Conservation (phyloP, 2,888 invertebrate species). For the Drosophila kuntzei region DNA sequence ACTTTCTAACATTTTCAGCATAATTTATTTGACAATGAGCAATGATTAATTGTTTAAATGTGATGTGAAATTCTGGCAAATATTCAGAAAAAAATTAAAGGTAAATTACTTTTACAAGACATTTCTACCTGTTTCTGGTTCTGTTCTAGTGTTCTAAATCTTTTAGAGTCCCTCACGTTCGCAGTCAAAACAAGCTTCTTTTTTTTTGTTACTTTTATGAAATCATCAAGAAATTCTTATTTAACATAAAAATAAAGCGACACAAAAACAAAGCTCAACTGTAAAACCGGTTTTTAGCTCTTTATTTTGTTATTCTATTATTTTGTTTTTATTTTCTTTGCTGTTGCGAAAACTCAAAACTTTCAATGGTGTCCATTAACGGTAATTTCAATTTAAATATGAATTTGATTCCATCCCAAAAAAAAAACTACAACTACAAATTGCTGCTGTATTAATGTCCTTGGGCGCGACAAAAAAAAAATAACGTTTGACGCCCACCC, state of each 20-base stretch:
- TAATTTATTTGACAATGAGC: slow-evolving; percentile 5
- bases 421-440: slow-evolving; percentile 7
- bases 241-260: slow-evolving; percentile 31
- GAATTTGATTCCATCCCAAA: slow-evolving; percentile 19
- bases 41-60: slow-evolving; percentile 17
- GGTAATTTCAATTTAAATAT: slow-evolving; percentile 4
- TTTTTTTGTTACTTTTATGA: slow-evolving; percentile 39
- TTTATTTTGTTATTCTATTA: slow-evolving; percentile 16
- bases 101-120: slow-evolving; percentile 7
- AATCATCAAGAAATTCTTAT: slow-evolving; percentile 65
- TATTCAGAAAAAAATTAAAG: not conserved
- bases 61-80: slow-evolving; percentile 8
- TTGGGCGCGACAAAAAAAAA: slow-evolving; percentile 41
- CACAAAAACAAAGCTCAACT: slow-evolving; percentile 25
- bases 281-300: slow-evolving; percentile 49
- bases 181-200: slow-evolving; percentile 14
- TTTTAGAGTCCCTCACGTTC: slow-evolving; percentile 33
- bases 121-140: slow-evolving; percentile 26
- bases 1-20: not conserved
- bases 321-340: slow-evolving; percentile 6
- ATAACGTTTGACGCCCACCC: slow-evolving; percentile 45
- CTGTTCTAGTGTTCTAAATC: slow-evolving; percentile 21
- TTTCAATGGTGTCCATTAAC: slow-evolving; percentile 9
- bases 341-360: slow-evolving; percentile 36
- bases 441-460: slow-evolving; percentile 51